These are phyloP conservation scores for Amphipoea oculea DNA, from an alignment of 2,888 invertebrate genomes.

Conservation along the genomic window DNA sequence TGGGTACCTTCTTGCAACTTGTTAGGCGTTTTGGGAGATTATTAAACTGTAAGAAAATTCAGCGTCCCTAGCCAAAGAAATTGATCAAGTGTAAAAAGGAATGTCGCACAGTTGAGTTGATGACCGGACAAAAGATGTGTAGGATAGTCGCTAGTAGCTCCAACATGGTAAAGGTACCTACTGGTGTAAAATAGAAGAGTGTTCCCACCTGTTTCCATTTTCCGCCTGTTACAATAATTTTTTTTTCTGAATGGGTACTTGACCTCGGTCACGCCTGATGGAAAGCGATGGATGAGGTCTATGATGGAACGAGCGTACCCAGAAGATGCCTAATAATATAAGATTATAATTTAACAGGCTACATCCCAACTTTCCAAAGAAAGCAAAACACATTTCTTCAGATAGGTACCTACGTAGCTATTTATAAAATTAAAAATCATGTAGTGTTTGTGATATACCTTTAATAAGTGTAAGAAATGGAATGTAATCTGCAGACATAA, in stretches of 20 bases:
- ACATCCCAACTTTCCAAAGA: not conserved
- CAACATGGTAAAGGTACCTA: not conserved
- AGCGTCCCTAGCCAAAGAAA: not conserved
- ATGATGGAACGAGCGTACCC: too few species aligned
- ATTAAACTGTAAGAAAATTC: not conserved
- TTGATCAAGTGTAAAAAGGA: not conserved
- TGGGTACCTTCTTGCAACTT: not conserved
- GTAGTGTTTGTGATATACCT: not conserved
- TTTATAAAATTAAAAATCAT: not conserved
- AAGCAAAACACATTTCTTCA: not conserved
- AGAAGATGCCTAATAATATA: too few species aligned
- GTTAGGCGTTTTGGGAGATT: not conserved
- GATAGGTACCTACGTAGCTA: not conserved
- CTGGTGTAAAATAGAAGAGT: not conserved
- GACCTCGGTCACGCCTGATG: too few species aligned
- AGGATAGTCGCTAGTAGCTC: not conserved
- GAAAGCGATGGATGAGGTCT: too few species aligned
- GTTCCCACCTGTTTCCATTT: not conserved
- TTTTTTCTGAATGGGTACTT: too few species aligned
- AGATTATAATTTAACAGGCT: not conserved
- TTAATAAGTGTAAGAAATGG: conserved; percentile 2
- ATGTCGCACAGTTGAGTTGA: not conserved
- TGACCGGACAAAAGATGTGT: not conserved
- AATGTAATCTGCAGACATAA: conserved; percentile 23
- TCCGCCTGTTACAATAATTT: not conserved